A percentile compares a stretch with the other conserved stretches of the same genome.
phyloP scores from a whole-genome alignment of 2,888 invertebrate species.

The Stenodema calcarata region DNA sequence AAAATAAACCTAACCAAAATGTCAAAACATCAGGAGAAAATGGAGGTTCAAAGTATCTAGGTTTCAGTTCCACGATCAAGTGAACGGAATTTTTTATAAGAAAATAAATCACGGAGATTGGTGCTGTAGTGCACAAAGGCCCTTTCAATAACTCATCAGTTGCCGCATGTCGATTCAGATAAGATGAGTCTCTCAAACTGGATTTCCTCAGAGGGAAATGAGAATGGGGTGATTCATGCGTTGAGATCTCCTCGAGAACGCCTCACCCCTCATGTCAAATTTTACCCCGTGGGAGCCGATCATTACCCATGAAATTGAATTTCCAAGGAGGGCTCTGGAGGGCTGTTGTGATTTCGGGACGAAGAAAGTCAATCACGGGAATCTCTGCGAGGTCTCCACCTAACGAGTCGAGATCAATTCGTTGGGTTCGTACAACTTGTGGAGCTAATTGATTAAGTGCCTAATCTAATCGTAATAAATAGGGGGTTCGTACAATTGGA shows the following conservation, averaged over 20 bases:
- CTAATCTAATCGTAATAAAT: no score
- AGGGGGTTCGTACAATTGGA: no score
- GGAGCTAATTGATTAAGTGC: neutral
- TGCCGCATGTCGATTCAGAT: neutral
- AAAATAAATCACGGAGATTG: neutral
- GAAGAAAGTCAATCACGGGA: neutral
- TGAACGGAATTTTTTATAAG: no score
- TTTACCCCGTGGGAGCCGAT: neutral
- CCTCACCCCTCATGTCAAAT: neutral
- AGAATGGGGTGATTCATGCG: slow-evolving; percentile 13
- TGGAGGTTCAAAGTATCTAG: no score
- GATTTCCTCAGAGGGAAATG: neutral
- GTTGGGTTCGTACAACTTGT: neutral
- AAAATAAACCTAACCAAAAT: no score
- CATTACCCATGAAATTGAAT: slow-evolving; percentile 12
- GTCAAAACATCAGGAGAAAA: no score
- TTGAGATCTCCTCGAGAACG: neutral
- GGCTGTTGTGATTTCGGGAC: neutral
- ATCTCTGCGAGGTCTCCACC: neutral
- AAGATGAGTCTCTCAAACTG: neutral
- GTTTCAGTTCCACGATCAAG: no score
- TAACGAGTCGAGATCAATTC: neutral
- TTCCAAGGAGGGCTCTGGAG: neutral
- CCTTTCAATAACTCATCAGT: slow-evolving; percentile 1
- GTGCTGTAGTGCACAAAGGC: neutral